Conservation (phyloP, 2,888 invertebrate genomes). For the Parthenolecanium corni region DNA sequence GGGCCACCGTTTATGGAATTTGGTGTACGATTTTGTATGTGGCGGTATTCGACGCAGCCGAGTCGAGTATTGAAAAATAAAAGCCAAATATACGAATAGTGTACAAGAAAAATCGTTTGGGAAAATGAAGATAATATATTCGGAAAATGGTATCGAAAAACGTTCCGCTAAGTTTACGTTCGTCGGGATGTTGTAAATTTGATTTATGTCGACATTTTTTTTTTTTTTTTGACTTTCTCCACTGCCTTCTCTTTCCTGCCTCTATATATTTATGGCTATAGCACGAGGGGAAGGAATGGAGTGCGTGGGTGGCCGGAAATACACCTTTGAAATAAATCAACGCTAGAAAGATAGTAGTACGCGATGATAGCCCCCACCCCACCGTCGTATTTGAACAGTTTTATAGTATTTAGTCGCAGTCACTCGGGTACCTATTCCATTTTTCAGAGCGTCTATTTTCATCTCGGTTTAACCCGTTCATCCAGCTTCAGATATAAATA, state of each 20-base stretch:
- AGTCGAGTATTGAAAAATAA: too few species aligned
- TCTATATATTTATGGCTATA: too few species aligned
- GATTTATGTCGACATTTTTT: conserved; percentile 19
- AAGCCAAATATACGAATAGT: too few species aligned
- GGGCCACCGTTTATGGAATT: too few species aligned
- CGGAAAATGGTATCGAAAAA: conserved; percentile 20
- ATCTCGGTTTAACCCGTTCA: too few species aligned
- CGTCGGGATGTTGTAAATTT: conserved; percentile 19
- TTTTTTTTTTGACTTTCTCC: neutral
- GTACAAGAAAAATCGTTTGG: too few species aligned
- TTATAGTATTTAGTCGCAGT: neutral
- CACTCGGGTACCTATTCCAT: neutral
- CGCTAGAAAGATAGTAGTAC: conserved; percentile 4
- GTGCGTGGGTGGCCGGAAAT: conserved; percentile 2
- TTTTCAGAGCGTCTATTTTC: too few species aligned
- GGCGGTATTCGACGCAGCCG: too few species aligned
- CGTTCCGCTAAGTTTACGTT: conserved; percentile 19
- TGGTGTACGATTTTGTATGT: too few species aligned
- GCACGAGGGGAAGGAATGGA: neutral
- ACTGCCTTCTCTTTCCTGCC: too few species aligned
- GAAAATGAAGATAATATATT: conserved; percentile 3
- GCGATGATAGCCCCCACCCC: conserved; percentile 10
- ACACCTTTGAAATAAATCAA: conserved; percentile 17
- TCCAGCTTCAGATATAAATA: too few species aligned
- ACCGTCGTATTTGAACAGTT: conserved; percentile 18